These are phyloP conservation scores for Bambusicola thoracicus DNA, from an alignment of 2,113 vertebrate species.

Conservation along the genomic window DNA sequence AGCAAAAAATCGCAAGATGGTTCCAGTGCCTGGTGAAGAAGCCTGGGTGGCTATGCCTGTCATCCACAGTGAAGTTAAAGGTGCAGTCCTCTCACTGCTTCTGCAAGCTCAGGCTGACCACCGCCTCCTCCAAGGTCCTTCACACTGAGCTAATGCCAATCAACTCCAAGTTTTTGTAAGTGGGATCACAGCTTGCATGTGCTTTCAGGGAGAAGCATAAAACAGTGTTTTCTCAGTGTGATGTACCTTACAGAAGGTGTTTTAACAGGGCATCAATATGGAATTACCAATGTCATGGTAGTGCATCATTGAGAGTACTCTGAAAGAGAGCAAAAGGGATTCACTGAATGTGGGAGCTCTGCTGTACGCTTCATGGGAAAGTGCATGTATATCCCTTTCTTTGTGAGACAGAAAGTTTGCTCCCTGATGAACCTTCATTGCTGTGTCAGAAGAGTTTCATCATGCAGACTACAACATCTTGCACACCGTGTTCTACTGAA, in stretches of 20 bases:
- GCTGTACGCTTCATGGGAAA: background rate
- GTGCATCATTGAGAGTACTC: background rate
- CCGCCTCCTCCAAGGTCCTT: no score
- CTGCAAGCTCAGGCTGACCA: no score
- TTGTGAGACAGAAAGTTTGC: background rate
- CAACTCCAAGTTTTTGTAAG: background rate
- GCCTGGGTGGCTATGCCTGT: no score
- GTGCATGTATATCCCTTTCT: background rate
- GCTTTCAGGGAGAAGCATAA: background rate
- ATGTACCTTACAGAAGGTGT: background rate
- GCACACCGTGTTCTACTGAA: accelerated
- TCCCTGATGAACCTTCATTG: background rate
- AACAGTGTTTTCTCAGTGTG: background rate
- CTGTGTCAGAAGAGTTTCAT: background rate
- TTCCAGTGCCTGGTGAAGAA: no score
- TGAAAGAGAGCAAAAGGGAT: background rate
- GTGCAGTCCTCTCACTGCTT: no score
- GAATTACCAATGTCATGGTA: background rate
- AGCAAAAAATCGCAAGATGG: no score
- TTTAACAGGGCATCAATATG: background rate
- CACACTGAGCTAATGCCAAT: no score
- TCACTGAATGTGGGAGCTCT: background rate
- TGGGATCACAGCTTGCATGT: background rate
- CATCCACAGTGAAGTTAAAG: no score
- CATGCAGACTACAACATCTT: background rate